phyloP scores from a whole-genome alignment of 2,113 vertebrate genomes.

The Suncus etruscus region DNA sequence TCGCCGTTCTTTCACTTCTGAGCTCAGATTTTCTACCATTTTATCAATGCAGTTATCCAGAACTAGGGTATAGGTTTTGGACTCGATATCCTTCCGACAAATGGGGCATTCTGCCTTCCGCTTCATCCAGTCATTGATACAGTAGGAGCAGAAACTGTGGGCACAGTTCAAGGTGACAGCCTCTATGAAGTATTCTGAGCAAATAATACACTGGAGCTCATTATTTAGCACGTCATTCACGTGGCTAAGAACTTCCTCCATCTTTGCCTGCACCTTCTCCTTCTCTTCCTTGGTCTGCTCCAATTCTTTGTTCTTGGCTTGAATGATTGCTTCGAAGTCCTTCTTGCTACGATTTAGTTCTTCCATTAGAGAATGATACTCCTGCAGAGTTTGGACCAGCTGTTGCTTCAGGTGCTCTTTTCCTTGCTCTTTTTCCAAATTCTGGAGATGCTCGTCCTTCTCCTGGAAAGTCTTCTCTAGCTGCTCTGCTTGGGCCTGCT shows the following conservation, averaged over 20 bases:
- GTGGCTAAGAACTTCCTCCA: conserved; percentile 94
- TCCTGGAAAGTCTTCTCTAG: conserved; percentile 81
- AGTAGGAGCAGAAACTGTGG: too few species aligned
- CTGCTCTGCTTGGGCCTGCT: conserved; percentile 89
- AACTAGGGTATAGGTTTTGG: too few species aligned
- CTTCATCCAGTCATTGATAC: too few species aligned
- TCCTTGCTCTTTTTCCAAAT: conserved; percentile 87
- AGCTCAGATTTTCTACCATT: too few species aligned
- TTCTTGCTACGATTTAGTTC: conserved; percentile 91
- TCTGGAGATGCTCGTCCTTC: conserved; percentile 74
- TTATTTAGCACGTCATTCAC: conserved; percentile 97
- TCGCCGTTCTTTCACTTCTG: too few species aligned
- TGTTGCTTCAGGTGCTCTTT: conserved; percentile 93
- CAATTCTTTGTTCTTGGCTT: conserved; percentile 96
- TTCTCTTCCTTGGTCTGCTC: conserved; percentile 94
- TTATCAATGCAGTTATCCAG: too few species aligned
- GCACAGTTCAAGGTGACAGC: conserved; percentile 64
- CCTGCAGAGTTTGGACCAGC: conserved; percentile 91
- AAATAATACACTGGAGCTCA: conserved; percentile 97
- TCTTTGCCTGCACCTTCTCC: conserved; percentile 94
- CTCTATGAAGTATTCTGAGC: conserved; percentile 97
- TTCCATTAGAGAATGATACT: conserved; percentile 91
- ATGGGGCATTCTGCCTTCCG: too few species aligned
- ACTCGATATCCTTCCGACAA: too few species aligned
- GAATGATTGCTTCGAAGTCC: conserved; percentile 94